Percentiles rank a stretch among this genome's conserved stretches.
phyloP scores from a whole-genome alignment of 92 coral and sea anemone species.

The Ricordea florida region DNA sequence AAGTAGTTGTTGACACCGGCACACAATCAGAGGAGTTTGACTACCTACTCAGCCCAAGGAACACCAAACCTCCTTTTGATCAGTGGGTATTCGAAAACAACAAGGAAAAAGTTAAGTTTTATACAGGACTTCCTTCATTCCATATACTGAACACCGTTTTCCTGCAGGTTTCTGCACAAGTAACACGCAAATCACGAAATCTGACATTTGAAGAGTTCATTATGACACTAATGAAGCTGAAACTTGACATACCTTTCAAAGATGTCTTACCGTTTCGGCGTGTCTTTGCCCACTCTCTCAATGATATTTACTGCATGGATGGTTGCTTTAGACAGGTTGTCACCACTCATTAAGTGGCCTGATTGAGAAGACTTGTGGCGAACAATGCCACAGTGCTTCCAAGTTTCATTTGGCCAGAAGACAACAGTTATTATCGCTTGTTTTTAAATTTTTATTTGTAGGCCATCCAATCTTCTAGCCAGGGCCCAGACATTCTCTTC shows the following conservation, averaged over 20 bases:
- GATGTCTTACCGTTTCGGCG: too few species aligned
- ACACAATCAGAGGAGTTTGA: too few species aligned
- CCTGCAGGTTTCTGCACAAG: too few species aligned
- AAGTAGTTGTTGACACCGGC: too few species aligned
- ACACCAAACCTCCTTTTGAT: background rate
- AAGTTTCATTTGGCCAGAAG: conserved; percentile 7
- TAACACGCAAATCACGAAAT: background rate
- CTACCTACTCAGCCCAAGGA: too few species aligned
- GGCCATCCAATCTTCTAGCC: background rate
- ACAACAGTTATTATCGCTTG: background rate
- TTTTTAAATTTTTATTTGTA: background rate
- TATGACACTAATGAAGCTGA: background rate
- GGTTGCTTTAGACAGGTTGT: background rate
- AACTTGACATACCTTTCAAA: background rate
- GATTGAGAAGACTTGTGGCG: too few species aligned
- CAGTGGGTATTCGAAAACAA: background rate
- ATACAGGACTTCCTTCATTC: background rate
- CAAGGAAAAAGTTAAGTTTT: background rate
- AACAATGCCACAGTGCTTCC: conserved; percentile 31
- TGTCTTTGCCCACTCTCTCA: background rate
- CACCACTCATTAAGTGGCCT: background rate
- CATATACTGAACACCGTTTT: background rate
- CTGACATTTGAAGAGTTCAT: background rate
- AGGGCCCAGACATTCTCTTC: conserved; percentile 16
- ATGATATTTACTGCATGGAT: background rate